Evolutionary conservation across 2,113 vertebrate species (phyloP).

Genomic region (rat (Rattus norvegicus)): DNA sequence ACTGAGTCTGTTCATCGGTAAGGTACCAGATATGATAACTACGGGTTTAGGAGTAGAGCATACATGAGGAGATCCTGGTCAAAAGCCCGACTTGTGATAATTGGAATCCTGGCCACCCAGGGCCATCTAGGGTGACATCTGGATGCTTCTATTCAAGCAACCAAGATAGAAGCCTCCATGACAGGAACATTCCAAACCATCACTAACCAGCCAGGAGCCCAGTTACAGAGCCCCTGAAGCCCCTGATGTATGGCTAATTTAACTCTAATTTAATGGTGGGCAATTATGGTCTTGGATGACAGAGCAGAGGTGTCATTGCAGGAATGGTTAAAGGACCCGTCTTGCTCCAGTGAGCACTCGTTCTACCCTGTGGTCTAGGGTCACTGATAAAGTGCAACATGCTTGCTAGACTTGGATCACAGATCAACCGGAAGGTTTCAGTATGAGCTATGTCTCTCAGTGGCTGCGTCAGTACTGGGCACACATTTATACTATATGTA

Average conservation of each 20-base stretch:
- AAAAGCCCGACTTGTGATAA: neutral
- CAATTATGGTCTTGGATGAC: no score
- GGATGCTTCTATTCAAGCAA: no score
- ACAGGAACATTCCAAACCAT: neutral
- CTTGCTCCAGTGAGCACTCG: neutral
- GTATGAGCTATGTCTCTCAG: fast-evolving
- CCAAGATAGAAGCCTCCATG: no score
- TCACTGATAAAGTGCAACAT: fast-evolving
- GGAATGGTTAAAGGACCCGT: fast-evolving
- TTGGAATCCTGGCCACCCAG: no score
- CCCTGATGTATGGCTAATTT: neutral
- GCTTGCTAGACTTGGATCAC: neutral
- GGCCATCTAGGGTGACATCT: no score
- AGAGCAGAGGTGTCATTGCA: no score
- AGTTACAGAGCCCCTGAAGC: neutral
- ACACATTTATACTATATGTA: neutral
- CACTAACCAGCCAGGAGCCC: no score
- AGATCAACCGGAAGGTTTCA: neutral
- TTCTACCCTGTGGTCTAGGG: neutral
- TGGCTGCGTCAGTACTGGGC: neutral
- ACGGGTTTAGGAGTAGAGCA: no score
- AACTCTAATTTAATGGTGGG: fast-evolving
- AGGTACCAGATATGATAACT: neutral
- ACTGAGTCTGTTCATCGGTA: no score
- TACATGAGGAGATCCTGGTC: neutral